These are phyloP conservation scores for Coleophora flavipennella DNA, from an alignment of 2,888 invertebrate genomes.

Conservation along the genomic window DNA sequence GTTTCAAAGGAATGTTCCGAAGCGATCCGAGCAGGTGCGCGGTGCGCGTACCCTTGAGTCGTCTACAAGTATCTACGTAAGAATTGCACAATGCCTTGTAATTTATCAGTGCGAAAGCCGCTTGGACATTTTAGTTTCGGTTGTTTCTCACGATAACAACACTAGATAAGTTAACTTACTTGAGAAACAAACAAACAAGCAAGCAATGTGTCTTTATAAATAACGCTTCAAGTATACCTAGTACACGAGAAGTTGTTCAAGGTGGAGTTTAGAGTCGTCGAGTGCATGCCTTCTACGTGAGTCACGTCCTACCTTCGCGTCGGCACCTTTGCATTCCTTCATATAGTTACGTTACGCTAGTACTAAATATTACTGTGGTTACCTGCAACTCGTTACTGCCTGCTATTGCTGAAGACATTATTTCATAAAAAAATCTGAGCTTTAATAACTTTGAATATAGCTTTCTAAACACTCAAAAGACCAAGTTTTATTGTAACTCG, in stretches of 20 bases:
- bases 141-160: slow-evolving; percentile 5
- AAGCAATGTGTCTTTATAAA: slow-evolving; percentile 2
- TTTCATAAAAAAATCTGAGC: too few relatives aligned
- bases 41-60: slow-evolving; percentile 23
- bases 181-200: slow-evolving; percentile 4
- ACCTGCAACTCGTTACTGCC: too few relatives aligned
- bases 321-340: slow-evolving; percentile 52
- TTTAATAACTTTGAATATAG: too few relatives aligned
- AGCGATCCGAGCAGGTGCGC: slow-evolving; percentile 31
- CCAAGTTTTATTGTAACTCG: too few relatives aligned
- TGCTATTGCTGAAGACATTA: too few relatives aligned
- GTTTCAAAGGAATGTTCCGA: slow-evolving; percentile 23
- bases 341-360: slow-evolving; percentile 14
- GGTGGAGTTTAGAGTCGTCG: slow-evolving; percentile 32
- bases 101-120: slow-evolving; percentile 4
- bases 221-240: slow-evolving; percentile 13
- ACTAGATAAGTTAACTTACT: not conserved
- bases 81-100: slow-evolving; percentile 11
- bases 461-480: too few relatives aligned
- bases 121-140: slow-evolving; percentile 2
- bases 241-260: slow-evolving; percentile 19
- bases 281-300: slow-evolving; percentile 54
- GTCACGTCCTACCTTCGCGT: slow-evolving; percentile 42
- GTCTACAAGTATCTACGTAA: slow-evolving; percentile 3
- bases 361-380: too few relatives aligned